These are phyloP conservation scores for Drosophila mercatorum DNA, from an alignment of 2,888 invertebrate species.

Conservation along the genomic window DNA sequence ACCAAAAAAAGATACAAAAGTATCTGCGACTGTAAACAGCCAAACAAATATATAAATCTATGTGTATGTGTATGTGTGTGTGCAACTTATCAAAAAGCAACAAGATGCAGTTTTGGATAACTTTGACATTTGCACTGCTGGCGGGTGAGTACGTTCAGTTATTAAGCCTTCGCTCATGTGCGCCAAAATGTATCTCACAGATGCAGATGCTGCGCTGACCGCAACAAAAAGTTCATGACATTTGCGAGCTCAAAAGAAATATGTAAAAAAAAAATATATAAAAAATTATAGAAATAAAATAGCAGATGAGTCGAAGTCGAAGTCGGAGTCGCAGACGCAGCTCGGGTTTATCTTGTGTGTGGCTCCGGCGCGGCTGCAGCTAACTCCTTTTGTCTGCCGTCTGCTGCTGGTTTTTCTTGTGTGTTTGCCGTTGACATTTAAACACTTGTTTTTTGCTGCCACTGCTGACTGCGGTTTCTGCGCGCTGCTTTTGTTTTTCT, in stretches of 20 bases:
- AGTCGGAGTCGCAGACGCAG: constrained; percentile 48
- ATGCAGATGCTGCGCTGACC: constrained; percentile 39
- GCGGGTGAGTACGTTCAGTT: constrained; percentile 61
- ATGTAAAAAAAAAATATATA: constrained; percentile 4
- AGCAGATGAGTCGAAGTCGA: constrained; percentile 68
- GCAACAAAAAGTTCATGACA: constrained; percentile 58
- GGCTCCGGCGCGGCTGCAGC: constrained; percentile 40
- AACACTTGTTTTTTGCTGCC: constrained; percentile 74
- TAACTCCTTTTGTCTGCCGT: constrained; percentile 54
- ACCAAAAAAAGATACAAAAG: constrained; percentile 36
- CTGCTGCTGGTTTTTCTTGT: constrained; percentile 58
- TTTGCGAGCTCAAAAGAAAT: constrained; percentile 27
- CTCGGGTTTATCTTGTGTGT: constrained; percentile 51
- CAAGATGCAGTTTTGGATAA: constrained; percentile 77
- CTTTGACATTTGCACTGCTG: constrained; percentile 78
- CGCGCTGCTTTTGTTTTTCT: constrained; percentile 35
- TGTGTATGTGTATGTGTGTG: not conserved
- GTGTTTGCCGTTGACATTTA: constrained; percentile 73
- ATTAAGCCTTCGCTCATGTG: constrained; percentile 50
- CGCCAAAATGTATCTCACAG: constrained; percentile 60
- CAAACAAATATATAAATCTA: constrained; percentile 16
- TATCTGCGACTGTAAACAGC: constrained; percentile 56
- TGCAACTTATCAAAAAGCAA: constrained; percentile 29
- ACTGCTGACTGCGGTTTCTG: constrained; percentile 54
- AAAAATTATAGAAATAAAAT: constrained; percentile 14